These are phyloP conservation scores for Leuciscus waleckii DNA, from an alignment of 2,797 vertebrate species.

Conservation along the genomic window DNA sequence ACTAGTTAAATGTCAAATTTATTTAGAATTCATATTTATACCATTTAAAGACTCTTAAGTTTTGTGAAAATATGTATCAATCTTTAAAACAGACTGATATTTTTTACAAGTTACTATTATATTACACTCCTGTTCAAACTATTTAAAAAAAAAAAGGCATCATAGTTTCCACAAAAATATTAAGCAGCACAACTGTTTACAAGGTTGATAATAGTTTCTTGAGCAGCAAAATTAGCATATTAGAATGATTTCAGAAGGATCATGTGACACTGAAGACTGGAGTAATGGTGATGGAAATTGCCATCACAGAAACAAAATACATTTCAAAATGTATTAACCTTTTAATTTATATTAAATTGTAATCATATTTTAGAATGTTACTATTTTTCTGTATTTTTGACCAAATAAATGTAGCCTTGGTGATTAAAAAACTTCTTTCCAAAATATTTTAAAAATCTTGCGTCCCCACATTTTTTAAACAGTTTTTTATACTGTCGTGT, in stretches of 20 bases:
- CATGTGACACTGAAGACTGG: background rate
- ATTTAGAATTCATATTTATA: background rate
- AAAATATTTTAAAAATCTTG: too few species aligned
- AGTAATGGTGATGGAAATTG: background rate
- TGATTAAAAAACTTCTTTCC: background rate
- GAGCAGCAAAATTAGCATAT: background rate
- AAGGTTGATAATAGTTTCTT: background rate
- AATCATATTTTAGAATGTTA: background rate
- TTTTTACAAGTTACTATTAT: background rate
- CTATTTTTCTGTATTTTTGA: background rate
- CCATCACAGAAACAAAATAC: background rate
- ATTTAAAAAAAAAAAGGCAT: background rate
- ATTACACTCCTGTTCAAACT: background rate
- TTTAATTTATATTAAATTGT: background rate
- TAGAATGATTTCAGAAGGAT: background rate
- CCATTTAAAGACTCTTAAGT: background rate
- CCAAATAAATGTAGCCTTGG: background rate
- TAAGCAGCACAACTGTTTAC: background rate
- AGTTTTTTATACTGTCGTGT: background rate
- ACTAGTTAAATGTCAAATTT: background rate
- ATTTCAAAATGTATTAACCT: background rate
- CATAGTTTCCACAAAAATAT: background rate
- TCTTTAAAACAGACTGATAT: background rate
- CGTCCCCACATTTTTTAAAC: background rate
- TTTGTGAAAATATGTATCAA: background rate